Evolutionary conservation across 2,113 vertebrate genomes (phyloP).

Genomic region (Nothobranchius furzeri): DNA sequence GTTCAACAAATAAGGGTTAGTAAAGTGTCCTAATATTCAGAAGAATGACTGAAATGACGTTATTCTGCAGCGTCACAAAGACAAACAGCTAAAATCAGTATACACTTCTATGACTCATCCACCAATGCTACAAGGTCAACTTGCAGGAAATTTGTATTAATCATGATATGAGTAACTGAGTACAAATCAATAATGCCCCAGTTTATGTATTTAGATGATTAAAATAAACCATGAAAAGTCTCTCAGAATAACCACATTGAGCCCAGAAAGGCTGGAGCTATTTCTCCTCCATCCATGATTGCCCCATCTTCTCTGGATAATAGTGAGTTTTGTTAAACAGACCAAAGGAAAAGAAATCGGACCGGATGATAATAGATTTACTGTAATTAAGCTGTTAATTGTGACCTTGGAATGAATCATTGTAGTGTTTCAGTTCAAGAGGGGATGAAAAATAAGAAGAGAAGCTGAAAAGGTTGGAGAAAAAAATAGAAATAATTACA

Average conservation of each 20-base stretch:
- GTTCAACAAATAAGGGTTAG: too few species aligned
- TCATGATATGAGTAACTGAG: too few species aligned
- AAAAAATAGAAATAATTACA: too few species aligned
- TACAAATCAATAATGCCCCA: too few species aligned
- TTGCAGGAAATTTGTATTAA: too few species aligned
- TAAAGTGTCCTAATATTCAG: too few species aligned
- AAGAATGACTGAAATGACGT: too few species aligned
- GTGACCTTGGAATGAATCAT: neutral
- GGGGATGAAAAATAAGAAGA: neutral
- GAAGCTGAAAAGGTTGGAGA: neutral
- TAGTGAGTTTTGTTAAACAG: neutral
- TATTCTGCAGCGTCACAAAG: too few species aligned
- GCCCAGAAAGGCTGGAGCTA: neutral
- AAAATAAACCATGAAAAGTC: neutral
- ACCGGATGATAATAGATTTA: neutral
- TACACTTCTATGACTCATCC: too few species aligned
- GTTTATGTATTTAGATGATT: neutral
- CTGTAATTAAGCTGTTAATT: constrained; percentile 1
- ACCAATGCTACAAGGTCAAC: too few species aligned
- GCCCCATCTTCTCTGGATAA: neutral
- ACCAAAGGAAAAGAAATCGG: too few species aligned
- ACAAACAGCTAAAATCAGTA: too few species aligned
- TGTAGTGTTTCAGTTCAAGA: neutral
- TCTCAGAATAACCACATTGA: neutral
- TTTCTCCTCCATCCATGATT: neutral